Evolutionary conservation across 2,113 vertebrate species (phyloP).

Genomic region (Nannospalax galili): DNA sequence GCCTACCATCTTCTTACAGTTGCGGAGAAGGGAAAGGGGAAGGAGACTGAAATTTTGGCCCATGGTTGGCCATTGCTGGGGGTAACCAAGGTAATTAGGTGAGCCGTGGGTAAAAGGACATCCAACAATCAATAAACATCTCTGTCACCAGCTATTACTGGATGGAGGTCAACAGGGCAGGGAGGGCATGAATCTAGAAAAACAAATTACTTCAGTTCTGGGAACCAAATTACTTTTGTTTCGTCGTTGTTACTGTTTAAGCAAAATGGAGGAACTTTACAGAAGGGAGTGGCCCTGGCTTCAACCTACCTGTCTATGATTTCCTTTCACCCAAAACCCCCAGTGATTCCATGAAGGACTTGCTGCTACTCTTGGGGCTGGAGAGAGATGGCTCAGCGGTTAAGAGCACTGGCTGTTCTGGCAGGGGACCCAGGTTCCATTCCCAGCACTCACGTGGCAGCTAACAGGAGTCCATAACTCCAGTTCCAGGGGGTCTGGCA

Average conservation of each 20-base stretch:
- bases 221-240: not conserved
- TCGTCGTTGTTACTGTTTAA: too few relatives aligned
- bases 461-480: too few relatives aligned
- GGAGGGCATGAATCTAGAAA: not conserved
- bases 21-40: not conserved
- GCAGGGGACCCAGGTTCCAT: not conserved
- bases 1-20: too few relatives aligned
- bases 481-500: not conserved
- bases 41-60: not conserved
- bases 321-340: not conserved
- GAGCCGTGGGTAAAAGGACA: not conserved
- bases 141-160: too few relatives aligned
- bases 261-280: not conserved
- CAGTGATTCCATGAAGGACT: not conserved
- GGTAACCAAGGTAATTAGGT: not conserved
- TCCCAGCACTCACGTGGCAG: not conserved
- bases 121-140: too few relatives aligned
- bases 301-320: not conserved
- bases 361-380: not conserved
- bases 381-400: too few relatives aligned
- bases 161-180: not conserved
- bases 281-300: not conserved
- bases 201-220: not conserved
- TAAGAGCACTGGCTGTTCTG: not conserved
- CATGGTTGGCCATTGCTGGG: not conserved